phyloP scores from a whole-genome alignment of 2,113 vertebrate species.

The Eulemur macaco region DNA sequence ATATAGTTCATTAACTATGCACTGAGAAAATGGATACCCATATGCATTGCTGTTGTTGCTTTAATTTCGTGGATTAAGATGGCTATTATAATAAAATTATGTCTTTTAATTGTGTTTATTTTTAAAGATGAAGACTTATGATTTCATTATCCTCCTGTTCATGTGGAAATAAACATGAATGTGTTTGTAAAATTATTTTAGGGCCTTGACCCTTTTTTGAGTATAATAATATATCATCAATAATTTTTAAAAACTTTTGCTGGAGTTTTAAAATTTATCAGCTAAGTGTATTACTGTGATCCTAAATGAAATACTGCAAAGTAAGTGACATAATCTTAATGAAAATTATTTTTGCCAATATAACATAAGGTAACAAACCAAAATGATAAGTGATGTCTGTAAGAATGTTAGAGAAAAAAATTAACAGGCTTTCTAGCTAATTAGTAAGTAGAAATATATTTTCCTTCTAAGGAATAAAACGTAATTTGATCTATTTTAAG shows the following conservation, averaged over 20 bases:
- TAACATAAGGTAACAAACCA: background rate
- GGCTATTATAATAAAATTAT: background rate
- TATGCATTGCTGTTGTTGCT: background rate
- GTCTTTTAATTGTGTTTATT: background rate
- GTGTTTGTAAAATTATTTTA: conserved; percentile 40
- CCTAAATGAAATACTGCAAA: background rate
- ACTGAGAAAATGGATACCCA: background rate
- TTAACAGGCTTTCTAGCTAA: background rate
- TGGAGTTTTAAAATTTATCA: background rate
- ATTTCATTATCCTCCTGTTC: background rate
- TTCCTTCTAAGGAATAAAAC: conserved; percentile 14
- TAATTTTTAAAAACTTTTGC: background rate
- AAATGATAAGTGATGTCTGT: background rate
- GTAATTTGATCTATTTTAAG: background rate
- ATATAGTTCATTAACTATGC: background rate
- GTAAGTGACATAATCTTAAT: background rate
- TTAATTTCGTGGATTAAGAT: conserved; percentile 37
- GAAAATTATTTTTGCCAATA: background rate
- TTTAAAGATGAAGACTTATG: background rate
- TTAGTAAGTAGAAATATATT: background rate
- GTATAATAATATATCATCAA: background rate
- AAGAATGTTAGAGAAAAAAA: background rate
- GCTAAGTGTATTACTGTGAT: background rate
- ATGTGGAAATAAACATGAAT: background rate
- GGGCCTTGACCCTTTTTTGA: background rate